Evolutionary conservation across 2,797 vertebrate genomes (phyloP).

Genomic region (Siniperca undulata): DNA sequence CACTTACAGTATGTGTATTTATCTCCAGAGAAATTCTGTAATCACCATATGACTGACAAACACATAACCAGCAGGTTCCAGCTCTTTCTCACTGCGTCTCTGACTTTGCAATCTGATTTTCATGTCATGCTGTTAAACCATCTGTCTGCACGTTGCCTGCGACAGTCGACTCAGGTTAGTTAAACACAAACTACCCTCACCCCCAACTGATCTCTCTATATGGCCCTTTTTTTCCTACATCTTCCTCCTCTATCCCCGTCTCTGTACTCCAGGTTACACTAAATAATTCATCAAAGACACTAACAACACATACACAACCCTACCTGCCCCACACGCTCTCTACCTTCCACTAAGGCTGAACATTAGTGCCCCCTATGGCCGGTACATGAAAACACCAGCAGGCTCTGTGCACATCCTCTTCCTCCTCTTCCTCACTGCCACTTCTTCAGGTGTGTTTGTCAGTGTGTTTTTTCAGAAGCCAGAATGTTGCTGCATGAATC

Average conservation of each 20-base stretch:
- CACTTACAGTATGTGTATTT: too few species aligned
- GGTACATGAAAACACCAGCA: background rate
- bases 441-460: background rate
- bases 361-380: conserved; percentile 36
- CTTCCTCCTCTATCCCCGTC: background rate
- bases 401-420: background rate
- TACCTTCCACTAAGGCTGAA: conserved; percentile 17
- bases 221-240: too few species aligned
- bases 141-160: conserved; percentile 13
- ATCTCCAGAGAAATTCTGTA: background rate
- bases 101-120: conserved; percentile 1
- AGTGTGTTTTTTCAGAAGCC: background rate
- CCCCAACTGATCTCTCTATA: background rate
- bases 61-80: conserved; percentile 5
- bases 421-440: background rate
- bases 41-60: conserved; percentile 16
- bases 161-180: background rate
- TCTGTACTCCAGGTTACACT: background rate
- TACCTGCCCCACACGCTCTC: background rate
- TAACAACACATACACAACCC: conserved; percentile 14
- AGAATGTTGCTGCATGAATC: background rate
- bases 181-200: background rate
- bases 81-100: background rate
- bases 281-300: conserved; percentile 16
- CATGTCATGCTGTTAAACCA: conserved; percentile 19